phyloP scores from a whole-genome alignment of 2,113 vertebrate genomes.

The Ahaetulla prasina region DNA sequence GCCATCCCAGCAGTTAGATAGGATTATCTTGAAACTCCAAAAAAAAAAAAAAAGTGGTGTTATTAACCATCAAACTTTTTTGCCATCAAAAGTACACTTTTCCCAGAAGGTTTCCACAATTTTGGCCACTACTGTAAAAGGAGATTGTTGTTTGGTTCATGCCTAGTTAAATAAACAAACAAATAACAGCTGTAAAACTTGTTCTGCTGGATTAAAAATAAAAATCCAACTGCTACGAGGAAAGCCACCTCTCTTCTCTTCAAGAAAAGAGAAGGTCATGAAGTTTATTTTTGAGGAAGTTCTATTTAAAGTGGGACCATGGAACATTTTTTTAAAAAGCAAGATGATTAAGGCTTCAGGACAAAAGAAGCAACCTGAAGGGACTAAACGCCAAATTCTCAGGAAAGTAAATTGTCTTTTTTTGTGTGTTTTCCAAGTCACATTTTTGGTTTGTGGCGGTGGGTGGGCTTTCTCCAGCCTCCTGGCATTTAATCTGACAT shows the following conservation, averaged over 20 bases:
- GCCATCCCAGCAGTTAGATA: too few species aligned
- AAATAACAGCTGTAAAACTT: not conserved
- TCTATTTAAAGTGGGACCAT: not conserved
- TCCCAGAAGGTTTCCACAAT: too few species aligned
- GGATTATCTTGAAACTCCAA: too few species aligned
- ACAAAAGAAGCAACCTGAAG: not conserved
- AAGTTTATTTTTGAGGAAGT: not conserved
- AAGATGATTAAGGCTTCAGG: not conserved
- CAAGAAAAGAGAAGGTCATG: not conserved
- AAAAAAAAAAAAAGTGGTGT: too few species aligned
- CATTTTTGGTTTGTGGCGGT: not conserved
- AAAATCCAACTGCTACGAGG: not conserved
- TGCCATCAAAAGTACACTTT: too few species aligned
- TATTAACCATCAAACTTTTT: too few species aligned
- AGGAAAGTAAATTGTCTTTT: not conserved
- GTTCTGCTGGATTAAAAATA: not conserved
- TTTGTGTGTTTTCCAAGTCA: not conserved
- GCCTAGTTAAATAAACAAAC: not conserved
- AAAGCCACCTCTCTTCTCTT: not conserved
- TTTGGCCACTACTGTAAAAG: too few species aligned
- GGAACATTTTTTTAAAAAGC: not conserved
- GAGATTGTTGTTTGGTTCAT: not conserved
- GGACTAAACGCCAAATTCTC: not conserved
- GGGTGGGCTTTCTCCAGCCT: too few species aligned
- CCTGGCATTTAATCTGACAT: not conserved